Evolutionary conservation across 2,888 invertebrate genomes (phyloP), one percentile per base, ranked within the genome.

Genomic region (Calephelis perditalis): DNA sequence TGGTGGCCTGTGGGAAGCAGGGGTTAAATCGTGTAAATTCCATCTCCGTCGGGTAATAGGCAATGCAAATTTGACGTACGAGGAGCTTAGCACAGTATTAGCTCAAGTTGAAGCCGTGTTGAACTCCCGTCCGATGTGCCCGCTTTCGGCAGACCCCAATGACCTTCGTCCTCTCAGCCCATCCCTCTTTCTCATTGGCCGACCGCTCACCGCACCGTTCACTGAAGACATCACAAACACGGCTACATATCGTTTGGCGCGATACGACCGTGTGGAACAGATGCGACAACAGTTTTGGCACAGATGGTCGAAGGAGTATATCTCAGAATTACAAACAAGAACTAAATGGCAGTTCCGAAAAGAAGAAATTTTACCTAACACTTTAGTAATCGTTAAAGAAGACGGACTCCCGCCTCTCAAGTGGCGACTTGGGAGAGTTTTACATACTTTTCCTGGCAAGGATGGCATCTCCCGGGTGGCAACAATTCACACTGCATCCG

Each of bases 41-140:
- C 12, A 56, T 35, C 26, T 40, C 44, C 10, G 56, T 49, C 37
- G 55, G 5, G 0, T 55, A 35, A 15, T 44, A 44, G 44, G 44
- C 2, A 44, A 44, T 44, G 44, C 65, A 12, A 43, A 65, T 58
- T 59, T 70, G 61, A 62, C 58, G n/a, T 68, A 65, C 11, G 69
- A 69, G 49, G 68, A 68, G 54, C 60, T 67, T 60, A 62, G 59
- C 44, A 69, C 67, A 15, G 58, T 67, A 7, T 55, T 70, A 49
- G 58, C 65, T 58, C 62, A 15, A 15, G 15, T 15, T 15, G 15
- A 15, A 15, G 15, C 15, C 15, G 15, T 15, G 15, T 15, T 15
- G 66, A 49, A 60, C 52, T 15, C 56, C 8, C 54, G 60, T 9
- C 56, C 56, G 35, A 52, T 61, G 15, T 58, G 58, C 35, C 57